Conservation (phyloP, 2,888 invertebrate species). For the Tetrapedia diversipes region DNA sequence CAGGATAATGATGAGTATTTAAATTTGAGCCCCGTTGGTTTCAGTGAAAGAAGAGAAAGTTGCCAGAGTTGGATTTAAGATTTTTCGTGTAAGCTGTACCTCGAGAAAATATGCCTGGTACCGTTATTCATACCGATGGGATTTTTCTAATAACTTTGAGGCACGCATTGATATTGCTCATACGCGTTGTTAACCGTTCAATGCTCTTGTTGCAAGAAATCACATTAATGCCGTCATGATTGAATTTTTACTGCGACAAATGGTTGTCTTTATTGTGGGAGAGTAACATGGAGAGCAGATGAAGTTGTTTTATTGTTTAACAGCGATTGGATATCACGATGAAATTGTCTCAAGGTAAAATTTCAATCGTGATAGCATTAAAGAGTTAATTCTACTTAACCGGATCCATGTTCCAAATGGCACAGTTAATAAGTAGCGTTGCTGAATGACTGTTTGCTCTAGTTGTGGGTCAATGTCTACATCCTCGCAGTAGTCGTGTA, state of each 20-base stretch:
- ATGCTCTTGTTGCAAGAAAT: too few relatives aligned
- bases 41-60: background rate
- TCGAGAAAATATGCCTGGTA: background rate
- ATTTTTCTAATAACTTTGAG: background rate
- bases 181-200: too few relatives aligned
- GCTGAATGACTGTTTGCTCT: slow-evolving; percentile 1
- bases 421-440: background rate
- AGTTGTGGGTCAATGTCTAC: slow-evolving; percentile 9
- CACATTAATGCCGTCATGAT: too few relatives aligned
- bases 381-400: background rate
- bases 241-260: too few relatives aligned
- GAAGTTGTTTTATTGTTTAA: too few relatives aligned
- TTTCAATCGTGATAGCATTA: background rate
- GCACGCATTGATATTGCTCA: background rate
- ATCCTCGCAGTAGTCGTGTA: background rate
- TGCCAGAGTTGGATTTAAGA: background rate
- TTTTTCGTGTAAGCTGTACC: background rate
- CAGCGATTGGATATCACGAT: too few relatives aligned
- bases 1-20: background rate
- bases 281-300: too few relatives aligned
- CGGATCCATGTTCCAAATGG: background rate
- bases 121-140: too few relatives aligned
- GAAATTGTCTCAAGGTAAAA: too few relatives aligned
- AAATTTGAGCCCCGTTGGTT: background rate
- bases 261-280: too few relatives aligned